These are phyloP conservation scores for Cladopsammia gracilis DNA, from an alignment of 64 coral and sea anemone species.

Conservation along the genomic window DNA sequence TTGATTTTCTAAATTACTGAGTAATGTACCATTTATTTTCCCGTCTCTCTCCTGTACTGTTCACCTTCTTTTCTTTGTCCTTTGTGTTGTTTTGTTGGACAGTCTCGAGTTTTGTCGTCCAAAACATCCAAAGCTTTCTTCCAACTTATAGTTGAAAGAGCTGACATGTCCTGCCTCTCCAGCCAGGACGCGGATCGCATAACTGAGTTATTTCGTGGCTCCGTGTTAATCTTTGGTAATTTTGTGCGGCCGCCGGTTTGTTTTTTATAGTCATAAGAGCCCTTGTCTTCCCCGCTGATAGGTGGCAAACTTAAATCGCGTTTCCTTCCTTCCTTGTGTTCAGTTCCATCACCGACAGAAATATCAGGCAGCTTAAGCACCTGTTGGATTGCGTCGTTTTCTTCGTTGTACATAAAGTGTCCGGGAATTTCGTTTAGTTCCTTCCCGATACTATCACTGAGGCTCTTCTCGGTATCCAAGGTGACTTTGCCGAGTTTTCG, in stretches of 20 bases:
- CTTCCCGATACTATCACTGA: conserved; percentile 28
- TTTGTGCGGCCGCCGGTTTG: conserved; percentile 56
- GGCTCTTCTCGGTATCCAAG: conserved; percentile 13
- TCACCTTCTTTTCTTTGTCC: neutral
- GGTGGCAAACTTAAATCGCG: conserved; percentile 75
- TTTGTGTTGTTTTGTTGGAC: conserved; percentile 18
- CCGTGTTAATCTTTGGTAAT: conserved; percentile 75
- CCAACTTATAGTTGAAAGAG: conserved; percentile 81
- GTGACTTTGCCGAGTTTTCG: conserved; percentile 73
- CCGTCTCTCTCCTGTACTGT: neutral
- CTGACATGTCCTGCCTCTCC: conserved; percentile 70
- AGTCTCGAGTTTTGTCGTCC: conserved; percentile 65
- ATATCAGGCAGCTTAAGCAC: conserved; percentile 87
- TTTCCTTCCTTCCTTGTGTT: conserved; percentile 33
- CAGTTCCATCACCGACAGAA: conserved; percentile 44
- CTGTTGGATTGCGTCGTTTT: conserved; percentile 82
- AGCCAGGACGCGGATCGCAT: conserved; percentile 42
- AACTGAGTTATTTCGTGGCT: conserved; percentile 33
- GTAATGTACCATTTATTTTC: too few species aligned
- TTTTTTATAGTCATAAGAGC: conserved; percentile 24
- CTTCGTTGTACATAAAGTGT: conserved; percentile 87
- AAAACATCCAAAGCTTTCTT: conserved; percentile 87
- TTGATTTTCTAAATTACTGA: too few species aligned
- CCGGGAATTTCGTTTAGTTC: conserved; percentile 69
- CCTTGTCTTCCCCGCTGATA: conserved; percentile 72